Percentiles rank a stretch among this genome's conserved stretches.
These are phyloP conservation scores for Bos indicus DNA, from an alignment of 2,113 vertebrate genomes.

Conservation along the genomic window DNA sequence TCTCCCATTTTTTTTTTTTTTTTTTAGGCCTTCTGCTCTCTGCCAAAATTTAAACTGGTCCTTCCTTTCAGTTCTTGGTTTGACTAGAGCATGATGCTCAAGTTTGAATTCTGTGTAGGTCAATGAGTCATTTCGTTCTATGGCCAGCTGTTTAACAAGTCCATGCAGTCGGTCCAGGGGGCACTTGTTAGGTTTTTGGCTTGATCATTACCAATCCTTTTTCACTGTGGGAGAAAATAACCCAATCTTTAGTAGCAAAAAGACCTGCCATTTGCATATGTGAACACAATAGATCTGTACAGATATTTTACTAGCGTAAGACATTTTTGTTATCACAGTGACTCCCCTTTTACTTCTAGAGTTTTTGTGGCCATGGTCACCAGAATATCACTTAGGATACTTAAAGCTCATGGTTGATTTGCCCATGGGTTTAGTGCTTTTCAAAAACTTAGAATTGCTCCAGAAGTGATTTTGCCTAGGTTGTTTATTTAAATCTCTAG, in stretches of 20 bases:
- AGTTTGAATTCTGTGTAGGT: not conserved
- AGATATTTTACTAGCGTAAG: not conserved
- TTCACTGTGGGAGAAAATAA: not conserved
- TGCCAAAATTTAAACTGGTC: conserved; percentile 9
- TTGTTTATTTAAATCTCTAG: conserved; percentile 12
- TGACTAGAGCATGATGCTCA: not conserved
- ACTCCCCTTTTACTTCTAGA: not conserved
- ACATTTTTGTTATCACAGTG: conserved; percentile 17
- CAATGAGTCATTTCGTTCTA: not conserved
- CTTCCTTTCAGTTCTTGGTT: conserved; percentile 3
- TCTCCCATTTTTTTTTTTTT: not conserved
- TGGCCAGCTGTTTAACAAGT: conserved; percentile 38
- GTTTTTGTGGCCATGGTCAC: not conserved
- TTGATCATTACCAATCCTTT: not conserved
- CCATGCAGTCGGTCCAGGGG: not conserved
- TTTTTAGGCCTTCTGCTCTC: not conserved
- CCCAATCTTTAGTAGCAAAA: not conserved
- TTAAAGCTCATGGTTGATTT: not conserved
- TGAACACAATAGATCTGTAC: not conserved
- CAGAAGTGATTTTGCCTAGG: not conserved
- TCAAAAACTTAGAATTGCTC: not conserved
- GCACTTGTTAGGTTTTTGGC: conserved; percentile 19
- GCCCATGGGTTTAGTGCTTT: not conserved
- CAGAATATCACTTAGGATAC: not conserved
- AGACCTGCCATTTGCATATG: not conserved